A percentile compares a stretch with the other conserved stretches of the same genome.
Evolutionary conservation across 1,140 invertebrate species (phyloP).

Genomic region (Pantala flavescens): DNA sequence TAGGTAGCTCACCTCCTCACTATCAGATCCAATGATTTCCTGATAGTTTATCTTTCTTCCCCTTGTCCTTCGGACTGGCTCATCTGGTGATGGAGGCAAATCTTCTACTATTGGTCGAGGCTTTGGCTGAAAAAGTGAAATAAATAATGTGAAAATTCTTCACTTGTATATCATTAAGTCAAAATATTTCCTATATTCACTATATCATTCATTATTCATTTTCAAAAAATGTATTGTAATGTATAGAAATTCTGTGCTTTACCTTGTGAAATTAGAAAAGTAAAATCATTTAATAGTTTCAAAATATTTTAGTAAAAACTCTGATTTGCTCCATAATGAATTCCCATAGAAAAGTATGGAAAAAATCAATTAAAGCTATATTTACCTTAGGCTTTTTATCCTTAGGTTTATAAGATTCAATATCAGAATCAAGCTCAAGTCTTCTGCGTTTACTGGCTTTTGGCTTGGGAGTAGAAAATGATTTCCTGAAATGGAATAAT

Average conservation of each 20-base stretch:
- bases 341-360: no score
- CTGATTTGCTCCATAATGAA: no score
- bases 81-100: conserved; percentile 25
- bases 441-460: conserved; percentile 29
- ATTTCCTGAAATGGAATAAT: conserved; percentile 28
- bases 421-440: conserved; percentile 34
- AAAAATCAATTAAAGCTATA: no score
- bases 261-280: no score
- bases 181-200: no score
- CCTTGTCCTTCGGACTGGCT: conserved; percentile 44
- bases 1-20: conserved; percentile 45
- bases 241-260: no score
- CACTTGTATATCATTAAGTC: conserved; percentile 13
- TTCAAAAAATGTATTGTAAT: no score
- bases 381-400: conserved; percentile 31
- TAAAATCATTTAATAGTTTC: no score
- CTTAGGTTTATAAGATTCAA: conserved; percentile 35
- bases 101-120: conserved; percentile 45
- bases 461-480: conserved; percentile 27
- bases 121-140: conserved; percentile 33
- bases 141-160: neutral
- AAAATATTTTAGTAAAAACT: no score
- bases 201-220: no score
- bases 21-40: conserved; percentile 51
- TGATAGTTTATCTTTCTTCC: conserved; percentile 61